Base-by-base conservation (phyloP, 2,113 vertebrate species). In the Marcusenius ussheri region DNA sequence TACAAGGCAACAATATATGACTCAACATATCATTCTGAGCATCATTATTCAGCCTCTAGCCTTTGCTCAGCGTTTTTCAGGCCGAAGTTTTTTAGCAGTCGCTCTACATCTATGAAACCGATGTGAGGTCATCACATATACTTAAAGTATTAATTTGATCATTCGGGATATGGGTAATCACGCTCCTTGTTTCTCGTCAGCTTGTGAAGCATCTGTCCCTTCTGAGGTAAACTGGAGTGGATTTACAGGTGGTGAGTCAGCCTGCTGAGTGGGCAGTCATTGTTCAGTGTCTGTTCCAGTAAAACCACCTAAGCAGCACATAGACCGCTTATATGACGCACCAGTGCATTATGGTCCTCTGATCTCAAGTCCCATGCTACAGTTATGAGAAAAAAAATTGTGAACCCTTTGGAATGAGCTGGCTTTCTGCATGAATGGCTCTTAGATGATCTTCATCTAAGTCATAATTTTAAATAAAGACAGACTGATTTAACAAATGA, bases 311-410 rank as follows among this genome's bases (percentile, higher is more conserved):
- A 2, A 21, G 11, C 27, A 35, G 5, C n/a, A 35, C 5, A 17
- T n/a, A 31, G 1, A 5, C 47, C 0, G 5, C 45, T n/a, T 80
- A 49, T 31, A 89, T 50, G 31, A 89, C 31, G 24, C 66, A 89
- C 13, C 17, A 39, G 70, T 77, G 70, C 88, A 17, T 50, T 51
- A 70, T 24, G 21, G 58, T 45, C 21, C 77, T 42, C 42, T 83
- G 35, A 83, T 45, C 17, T 45, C 39, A 46, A 6, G 50, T 74
- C 17, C 24, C 87, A 90, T 66, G 90, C 88, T 85, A 77, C 42
- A 89, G 88, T 87, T 83, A 77, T 49, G 58, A 70, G 88, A 83
- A 90, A 87, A 87, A 91, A 91, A 92, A 91, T 91, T 88, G 91
- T 91, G 88, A 88, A 89, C 17, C 19, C 19, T 83, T 83, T 45